Conservation (phyloP, 2,113 vertebrate genomes). For the western clawed frog (Xenopus tropicalis) region DNA sequence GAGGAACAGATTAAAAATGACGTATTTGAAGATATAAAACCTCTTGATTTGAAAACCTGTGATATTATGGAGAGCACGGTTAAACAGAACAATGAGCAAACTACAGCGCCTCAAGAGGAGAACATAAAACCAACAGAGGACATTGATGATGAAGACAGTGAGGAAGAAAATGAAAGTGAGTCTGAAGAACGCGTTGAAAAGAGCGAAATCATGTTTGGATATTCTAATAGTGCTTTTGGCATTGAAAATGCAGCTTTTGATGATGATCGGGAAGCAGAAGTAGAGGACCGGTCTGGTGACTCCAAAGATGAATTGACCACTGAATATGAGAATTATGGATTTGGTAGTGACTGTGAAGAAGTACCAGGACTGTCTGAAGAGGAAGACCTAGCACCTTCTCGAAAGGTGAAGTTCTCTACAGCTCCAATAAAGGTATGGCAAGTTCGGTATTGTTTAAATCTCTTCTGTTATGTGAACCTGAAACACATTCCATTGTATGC, state of each 20-base stretch:
- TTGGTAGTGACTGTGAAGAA: slow-evolving; percentile 73
- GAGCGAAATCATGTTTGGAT: slow-evolving; percentile 50
- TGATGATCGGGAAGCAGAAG: slow-evolving; percentile 72
- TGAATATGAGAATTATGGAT: slow-evolving; percentile 61
- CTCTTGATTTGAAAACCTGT: slow-evolving; percentile 1
- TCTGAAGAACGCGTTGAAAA: slow-evolving; percentile 56
- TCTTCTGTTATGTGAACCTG: too few relatives aligned
- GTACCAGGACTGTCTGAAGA: slow-evolving; percentile 81
- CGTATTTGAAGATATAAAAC: slow-evolving; percentile 55
- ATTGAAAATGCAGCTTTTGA: slow-evolving; percentile 88
- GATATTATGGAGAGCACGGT: slow-evolving; percentile 47
- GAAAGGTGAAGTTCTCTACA: slow-evolving; percentile 84
- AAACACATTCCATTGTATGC: too few relatives aligned
- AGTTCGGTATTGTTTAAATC: too few relatives aligned
- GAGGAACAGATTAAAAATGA: slow-evolving; percentile 55
- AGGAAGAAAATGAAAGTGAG: slow-evolving; percentile 51
- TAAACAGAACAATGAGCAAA: slow-evolving; percentile 32
- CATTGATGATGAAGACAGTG: slow-evolving; percentile 43
- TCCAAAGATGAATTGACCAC: slow-evolving; percentile 53
- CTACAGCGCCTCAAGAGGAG: slow-evolving; percentile 24
- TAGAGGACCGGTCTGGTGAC: slow-evolving; percentile 55
- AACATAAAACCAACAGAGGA: slow-evolving; percentile 22
- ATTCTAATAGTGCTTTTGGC: slow-evolving; percentile 68
- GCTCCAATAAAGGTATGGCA: slow-evolving; percentile 75
- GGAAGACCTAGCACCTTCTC: slow-evolving; percentile 67